These are phyloP conservation scores for Brotula barbata DNA, from an alignment of 2,797 vertebrate species.

Conservation along the genomic window DNA sequence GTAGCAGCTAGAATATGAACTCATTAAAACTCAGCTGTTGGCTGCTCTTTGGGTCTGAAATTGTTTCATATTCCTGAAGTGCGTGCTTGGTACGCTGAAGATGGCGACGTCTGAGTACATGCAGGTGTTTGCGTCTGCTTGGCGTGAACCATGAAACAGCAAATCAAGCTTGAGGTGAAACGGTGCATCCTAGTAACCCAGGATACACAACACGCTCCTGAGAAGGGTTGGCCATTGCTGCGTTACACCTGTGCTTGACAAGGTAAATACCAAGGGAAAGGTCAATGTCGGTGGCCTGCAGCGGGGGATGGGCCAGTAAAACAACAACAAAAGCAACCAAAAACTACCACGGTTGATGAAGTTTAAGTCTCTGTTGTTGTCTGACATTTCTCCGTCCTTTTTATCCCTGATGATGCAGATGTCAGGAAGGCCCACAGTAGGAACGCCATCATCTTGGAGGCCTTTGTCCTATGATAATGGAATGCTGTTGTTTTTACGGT, in stretches of 20 bases:
- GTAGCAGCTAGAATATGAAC: conserved; percentile 35
- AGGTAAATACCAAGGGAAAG: not conserved
- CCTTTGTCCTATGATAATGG: conserved; percentile 15
- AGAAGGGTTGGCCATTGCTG: not conserved
- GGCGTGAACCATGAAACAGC: not conserved
- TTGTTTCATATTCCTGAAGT: conserved; percentile 26
- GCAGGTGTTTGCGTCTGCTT: too few species aligned
- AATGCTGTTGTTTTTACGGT: conserved; percentile 40
- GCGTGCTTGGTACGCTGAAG: not conserved
- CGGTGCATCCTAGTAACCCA: too few species aligned
- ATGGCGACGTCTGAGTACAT: too few species aligned
- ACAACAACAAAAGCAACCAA: too few species aligned
- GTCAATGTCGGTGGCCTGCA: not conserved
- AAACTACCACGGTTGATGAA: too few species aligned
- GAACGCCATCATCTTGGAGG: too few species aligned
- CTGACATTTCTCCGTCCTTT: too few species aligned
- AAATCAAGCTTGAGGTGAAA: not conserved
- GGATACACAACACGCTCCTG: too few species aligned
- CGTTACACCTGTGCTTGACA: not conserved
- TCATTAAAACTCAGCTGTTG: conserved; percentile 54
- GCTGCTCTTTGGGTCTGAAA: conserved; percentile 22
- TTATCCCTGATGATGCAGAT: too few species aligned
- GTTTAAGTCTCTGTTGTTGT: too few species aligned
- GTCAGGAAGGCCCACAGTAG: too few species aligned
- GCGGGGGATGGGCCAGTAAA: not conserved